Base-by-base conservation (phyloP, 2,888 invertebrate genomes). In the Rhagonycha lutea region DNA sequence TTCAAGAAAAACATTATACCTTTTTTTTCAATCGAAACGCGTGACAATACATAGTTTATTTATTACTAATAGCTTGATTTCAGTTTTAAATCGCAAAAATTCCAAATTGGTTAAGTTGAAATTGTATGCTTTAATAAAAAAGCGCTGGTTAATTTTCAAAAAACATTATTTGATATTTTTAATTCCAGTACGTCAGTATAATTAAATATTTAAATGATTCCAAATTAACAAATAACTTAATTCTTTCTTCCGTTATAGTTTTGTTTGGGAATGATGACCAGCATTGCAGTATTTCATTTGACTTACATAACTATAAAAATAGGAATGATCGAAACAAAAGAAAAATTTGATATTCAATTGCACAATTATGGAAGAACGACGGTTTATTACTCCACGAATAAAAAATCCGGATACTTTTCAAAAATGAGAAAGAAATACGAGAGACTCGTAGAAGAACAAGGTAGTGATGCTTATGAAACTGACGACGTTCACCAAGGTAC, bases 311-410 rank as follows among this genome's bases (percentile, higher is more conserved):
- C 2, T 2, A 8, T n/a, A n/a, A n/a, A 2, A 12, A 32, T 5
- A n/a, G n/a, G n/a, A 9, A 12, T 0, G 4, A 62, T 10, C 10
- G 4, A 4, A 11, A 18, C 1, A 5, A 12, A 62, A 23, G 1
- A 5, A 11, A 23, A 0, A 62, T 23, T 47, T 23, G 81, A 82
- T 71, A 69, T 89, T 12, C 80, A 82, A 24, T 82, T 90, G n/a
- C 81, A 82, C 23, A 72, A 75, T 4, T 86, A 86, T 72, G 84
- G 84, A 14, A 78, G 80, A 70, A 83, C 83, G 0, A 74, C 75
- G 0, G 85, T 86, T 14, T 84, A 85, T 72, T 87, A 85, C 76
- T 82, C 78, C 62, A 79, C 68, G 28, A n/a, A 14, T 78, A 78
- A 18, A 72, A 62, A 14, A 23, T 23, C 29, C 60, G 61, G 74